Percentiles rank a stretch among this genome's conserved stretches.
These are phyloP conservation scores for Australoheros scitulus DNA, from an alignment of 2,113 vertebrate genomes.

Conservation along the genomic window DNA sequence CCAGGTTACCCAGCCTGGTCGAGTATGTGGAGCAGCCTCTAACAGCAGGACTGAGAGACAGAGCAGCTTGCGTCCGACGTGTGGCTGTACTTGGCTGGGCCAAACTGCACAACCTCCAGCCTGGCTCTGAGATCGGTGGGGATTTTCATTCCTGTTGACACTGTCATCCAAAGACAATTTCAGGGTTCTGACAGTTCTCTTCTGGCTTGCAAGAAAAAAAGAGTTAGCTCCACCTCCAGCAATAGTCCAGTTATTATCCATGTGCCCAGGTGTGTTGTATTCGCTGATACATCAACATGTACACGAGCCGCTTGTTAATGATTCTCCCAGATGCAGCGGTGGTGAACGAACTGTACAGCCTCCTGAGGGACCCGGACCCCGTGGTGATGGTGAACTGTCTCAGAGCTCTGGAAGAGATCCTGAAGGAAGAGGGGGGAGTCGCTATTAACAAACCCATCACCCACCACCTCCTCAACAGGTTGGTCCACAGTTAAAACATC, in stretches of 20 bases:
- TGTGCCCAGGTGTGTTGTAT: neutral
- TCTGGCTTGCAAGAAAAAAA: neutral
- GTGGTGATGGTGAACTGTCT: conserved; percentile 97
- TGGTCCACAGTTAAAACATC: neutral
- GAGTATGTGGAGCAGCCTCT: conserved; percentile 94
- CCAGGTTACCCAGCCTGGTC: conserved; percentile 89
- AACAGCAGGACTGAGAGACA: conserved; percentile 87
- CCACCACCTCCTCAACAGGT: conserved; percentile 98
- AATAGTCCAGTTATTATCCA: neutral
- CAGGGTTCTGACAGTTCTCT: neutral
- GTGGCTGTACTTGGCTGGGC: conserved; percentile 94
- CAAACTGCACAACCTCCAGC: conserved; percentile 89
- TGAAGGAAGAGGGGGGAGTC: conserved; percentile 92
- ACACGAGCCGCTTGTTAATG: neutral
- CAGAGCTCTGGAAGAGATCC: conserved; percentile 92
- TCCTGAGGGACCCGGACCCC: conserved; percentile 94
- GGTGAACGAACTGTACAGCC: conserved; percentile 94
- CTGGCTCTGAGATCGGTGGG: conserved; percentile 86
- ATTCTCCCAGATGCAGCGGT: conserved; percentile 83
- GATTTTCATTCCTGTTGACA: neutral
- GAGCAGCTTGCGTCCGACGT: conserved; percentile 92
- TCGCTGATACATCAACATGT: neutral
- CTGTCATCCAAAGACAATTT: too few species aligned
- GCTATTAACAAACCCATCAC: conserved; percentile 97
- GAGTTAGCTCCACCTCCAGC: neutral